A percentile compares a stretch with the other conserved stretches of the same genome.
phyloP scores from a whole-genome alignment of 2,888 invertebrate species.

The Drosophila birchii region DNA sequence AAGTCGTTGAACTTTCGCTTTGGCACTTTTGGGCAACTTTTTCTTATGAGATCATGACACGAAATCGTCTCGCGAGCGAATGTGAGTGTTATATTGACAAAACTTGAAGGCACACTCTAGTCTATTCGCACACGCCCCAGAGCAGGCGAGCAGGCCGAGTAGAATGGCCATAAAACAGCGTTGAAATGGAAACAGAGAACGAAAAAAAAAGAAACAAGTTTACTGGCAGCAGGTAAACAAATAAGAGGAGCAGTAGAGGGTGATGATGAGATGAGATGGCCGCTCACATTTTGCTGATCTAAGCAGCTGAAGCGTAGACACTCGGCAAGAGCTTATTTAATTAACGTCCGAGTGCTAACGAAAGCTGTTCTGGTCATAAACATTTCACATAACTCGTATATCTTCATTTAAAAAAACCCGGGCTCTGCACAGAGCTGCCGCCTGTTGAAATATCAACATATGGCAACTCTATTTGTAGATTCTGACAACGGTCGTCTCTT shows the following conservation, averaged over 20 bases:
- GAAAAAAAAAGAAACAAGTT: constrained; percentile 67
- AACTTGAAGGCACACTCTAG: constrained; percentile 49
- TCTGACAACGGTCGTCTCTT: background rate
- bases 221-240: constrained; percentile 46
- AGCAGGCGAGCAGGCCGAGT: constrained; percentile 46
- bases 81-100: constrained; percentile 68
- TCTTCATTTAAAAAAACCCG: constrained; percentile 11
- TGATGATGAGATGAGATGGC: constrained; percentile 19
- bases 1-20: constrained; percentile 63
- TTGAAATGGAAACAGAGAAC: constrained; percentile 1
- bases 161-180: constrained; percentile 52
- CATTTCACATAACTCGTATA: constrained; percentile 5
- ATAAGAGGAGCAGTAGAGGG: constrained; percentile 34
- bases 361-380: constrained; percentile 38
- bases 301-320: constrained; percentile 46
- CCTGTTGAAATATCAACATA: too few relatives aligned
- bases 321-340: constrained; percentile 65
- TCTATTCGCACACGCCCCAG: constrained; percentile 55
- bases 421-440: constrained; percentile 8
- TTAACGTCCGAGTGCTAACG: constrained; percentile 63
- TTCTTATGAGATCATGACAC: constrained; percentile 74
- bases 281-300: constrained; percentile 62
- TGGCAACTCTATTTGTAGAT: constrained; percentile 4
- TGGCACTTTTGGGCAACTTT: constrained; percentile 60
- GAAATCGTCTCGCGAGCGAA: constrained; percentile 47